Evolutionary conservation across 1,140 invertebrate genomes (phyloP).

Genomic region (Hycleus phaleratus): DNA sequence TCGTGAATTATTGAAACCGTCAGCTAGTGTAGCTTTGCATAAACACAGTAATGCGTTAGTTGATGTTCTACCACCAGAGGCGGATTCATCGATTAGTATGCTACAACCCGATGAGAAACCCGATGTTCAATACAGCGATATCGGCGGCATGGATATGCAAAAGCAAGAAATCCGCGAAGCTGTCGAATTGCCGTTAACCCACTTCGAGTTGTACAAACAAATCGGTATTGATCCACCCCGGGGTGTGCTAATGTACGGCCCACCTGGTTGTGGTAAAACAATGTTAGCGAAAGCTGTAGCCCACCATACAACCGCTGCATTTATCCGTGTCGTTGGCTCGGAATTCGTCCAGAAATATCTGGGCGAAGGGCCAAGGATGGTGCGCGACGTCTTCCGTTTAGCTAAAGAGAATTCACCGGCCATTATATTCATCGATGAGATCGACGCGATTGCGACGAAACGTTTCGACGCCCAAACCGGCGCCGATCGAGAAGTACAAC

Average conservation of each 20-base stretch:
- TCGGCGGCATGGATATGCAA: constrained; percentile 99
- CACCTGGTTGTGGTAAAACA: constrained; percentile 94
- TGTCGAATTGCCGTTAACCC: constrained; percentile 94
- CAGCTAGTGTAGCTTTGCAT: constrained; percentile 84
- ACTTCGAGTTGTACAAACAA: constrained; percentile 99
- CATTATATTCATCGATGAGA: constrained; percentile 99
- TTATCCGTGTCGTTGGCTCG: constrained; percentile 97
- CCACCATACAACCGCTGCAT: constrained; percentile 94
- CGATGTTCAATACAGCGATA: constrained; percentile 93
- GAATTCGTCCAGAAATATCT: constrained; percentile 99
- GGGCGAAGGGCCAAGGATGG: constrained; percentile 98
- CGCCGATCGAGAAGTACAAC: constrained; percentile 97
- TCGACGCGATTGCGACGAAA: constrained; percentile 98
- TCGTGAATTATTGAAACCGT: constrained; percentile 79
- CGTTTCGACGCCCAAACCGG: constrained; percentile 98
- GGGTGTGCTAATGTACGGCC: constrained; percentile 97
- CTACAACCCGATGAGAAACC: constrained; percentile 97
- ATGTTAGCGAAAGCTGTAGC: constrained; percentile 99
- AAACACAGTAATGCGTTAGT: constrained; percentile 92
- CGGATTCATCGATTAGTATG: constrained; percentile 94
- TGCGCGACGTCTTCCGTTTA: constrained; percentile 95
- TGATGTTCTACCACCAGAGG: constrained; percentile 86
- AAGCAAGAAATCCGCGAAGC: constrained; percentile 99
- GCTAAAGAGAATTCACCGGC: constrained; percentile 99
- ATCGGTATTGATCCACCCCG: constrained; percentile 95